Percentiles rank a stretch among this genome's conserved stretches.
These are phyloP conservation scores for Zygaena filipendulae DNA, from an alignment of 2,888 invertebrate genomes.

Conservation along the genomic window DNA sequence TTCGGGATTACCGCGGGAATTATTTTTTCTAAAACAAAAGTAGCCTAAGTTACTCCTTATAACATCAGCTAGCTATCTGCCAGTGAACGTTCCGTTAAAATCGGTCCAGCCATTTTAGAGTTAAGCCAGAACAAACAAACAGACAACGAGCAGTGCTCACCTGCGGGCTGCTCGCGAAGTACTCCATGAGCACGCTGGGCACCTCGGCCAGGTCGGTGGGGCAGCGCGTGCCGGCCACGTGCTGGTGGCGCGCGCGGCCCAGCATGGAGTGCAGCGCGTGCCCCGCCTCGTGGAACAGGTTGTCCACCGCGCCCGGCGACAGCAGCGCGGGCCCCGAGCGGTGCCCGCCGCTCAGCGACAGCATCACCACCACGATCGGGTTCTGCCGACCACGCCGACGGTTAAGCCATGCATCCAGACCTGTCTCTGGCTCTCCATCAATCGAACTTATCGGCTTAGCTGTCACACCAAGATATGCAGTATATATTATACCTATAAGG, in stretches of 20 bases:
- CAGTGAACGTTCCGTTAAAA: too few relatives aligned
- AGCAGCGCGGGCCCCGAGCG: slow-evolving; percentile 80
- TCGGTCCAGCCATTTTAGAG: too few relatives aligned
- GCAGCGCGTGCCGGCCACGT: slow-evolving; percentile 97
- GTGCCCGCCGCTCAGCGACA: slow-evolving; percentile 83
- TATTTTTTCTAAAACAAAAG: too few relatives aligned
- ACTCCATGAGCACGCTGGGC: slow-evolving; percentile 98
- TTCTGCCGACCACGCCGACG: slow-evolving; percentile 67
- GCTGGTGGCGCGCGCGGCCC: slow-evolving; percentile 94
- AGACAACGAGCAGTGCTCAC: too few relatives aligned
- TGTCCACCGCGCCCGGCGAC: slow-evolving; percentile 88
- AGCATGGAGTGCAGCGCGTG: slow-evolving; percentile 99
- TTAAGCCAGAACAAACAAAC: too few relatives aligned
- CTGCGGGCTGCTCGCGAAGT: slow-evolving; percentile 90
- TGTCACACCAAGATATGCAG: too few relatives aligned
- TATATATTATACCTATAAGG: too few relatives aligned
- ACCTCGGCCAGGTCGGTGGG: slow-evolving; percentile 98
- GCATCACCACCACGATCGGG: slow-evolving; percentile 93
- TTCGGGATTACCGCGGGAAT: too few relatives aligned
- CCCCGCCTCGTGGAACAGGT: slow-evolving; percentile 98
- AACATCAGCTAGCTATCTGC: too few relatives aligned
- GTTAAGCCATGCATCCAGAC: neutral
- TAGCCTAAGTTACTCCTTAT: too few relatives aligned
- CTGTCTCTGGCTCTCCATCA: too few relatives aligned
- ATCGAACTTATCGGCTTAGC: neutral